A percentile compares a stretch with the other conserved stretches of the same genome.
phyloP scores from a whole-genome alignment of 2,888 invertebrate species.

The Megamerina dolium region DNA sequence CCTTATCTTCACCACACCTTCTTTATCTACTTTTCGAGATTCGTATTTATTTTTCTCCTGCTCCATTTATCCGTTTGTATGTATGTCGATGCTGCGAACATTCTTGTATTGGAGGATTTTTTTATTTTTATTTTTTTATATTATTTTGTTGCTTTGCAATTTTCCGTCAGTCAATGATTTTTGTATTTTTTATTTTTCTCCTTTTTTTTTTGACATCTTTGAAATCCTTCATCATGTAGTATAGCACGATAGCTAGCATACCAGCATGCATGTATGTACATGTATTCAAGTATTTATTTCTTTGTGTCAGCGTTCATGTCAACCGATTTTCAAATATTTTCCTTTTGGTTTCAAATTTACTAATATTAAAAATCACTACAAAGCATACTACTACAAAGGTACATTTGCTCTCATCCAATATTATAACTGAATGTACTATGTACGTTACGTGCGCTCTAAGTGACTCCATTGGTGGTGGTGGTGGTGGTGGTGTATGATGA shows the following conservation, averaged over 20 bases:
- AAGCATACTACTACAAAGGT: too few species aligned
- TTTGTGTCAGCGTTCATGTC: slow-evolving; percentile 37
- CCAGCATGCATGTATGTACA: too few species aligned
- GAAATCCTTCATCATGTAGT: slow-evolving; percentile 1
- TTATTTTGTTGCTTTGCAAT: background rate
- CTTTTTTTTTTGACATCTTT: slow-evolving; percentile 6
- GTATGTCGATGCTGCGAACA: background rate
- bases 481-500: too few species aligned
- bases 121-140: background rate
- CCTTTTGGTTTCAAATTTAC: slow-evolving; percentile 20
- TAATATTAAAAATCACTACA: slow-evolving; percentile 13
- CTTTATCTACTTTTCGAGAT: background rate
- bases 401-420: too few species aligned
- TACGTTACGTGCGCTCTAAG: too few species aligned
- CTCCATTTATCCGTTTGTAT: background rate
- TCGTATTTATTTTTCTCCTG: background rate
- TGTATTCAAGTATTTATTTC: slow-evolving; percentile 3
- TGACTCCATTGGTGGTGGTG: too few species aligned
- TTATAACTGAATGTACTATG: too few species aligned
- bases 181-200: too few species aligned
- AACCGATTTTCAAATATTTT: slow-evolving; percentile 46
- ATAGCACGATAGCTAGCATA: background rate
- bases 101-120: background rate
- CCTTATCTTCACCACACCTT: slow-evolving; percentile 3
- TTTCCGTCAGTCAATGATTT: background rate